These are phyloP conservation scores for Fulmarus glacialis DNA, from an alignment of 2,113 vertebrate genomes.

Conservation along the genomic window DNA sequence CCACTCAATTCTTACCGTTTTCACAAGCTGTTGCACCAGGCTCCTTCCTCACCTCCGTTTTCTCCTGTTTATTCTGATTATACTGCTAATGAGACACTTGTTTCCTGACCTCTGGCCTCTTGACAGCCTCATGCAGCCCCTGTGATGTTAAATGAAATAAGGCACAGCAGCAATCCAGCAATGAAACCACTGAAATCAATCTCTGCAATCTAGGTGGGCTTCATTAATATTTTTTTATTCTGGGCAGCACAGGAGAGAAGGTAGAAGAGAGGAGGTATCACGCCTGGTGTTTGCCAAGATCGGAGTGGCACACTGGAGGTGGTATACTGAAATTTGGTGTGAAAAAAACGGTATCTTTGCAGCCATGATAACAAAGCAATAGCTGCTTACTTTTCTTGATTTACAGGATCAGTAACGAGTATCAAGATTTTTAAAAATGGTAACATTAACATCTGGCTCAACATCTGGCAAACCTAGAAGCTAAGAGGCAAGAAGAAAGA, in stretches of 20 bases:
- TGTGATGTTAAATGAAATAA: background rate
- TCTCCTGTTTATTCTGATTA: background rate
- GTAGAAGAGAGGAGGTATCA: background rate
- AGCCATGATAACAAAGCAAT: background rate
- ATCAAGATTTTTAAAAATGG: background rate
- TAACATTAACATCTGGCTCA: background rate
- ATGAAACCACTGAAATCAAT: background rate
- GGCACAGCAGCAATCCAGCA: slow-evolving; percentile 13
- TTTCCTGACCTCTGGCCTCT: slow-evolving; percentile 20
- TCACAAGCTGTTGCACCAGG: background rate
- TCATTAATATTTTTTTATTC: background rate
- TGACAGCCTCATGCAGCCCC: background rate
- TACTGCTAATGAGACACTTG: slow-evolving; percentile 35
- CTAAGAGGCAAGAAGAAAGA: background rate
- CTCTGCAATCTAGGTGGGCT: background rate
- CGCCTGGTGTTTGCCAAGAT: background rate
- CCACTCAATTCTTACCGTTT: background rate
- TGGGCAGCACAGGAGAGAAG: background rate
- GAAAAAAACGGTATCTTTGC: background rate
- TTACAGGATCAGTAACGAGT: background rate
- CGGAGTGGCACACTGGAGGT: background rate
- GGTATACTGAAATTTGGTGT: background rate
- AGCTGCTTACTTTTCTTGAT: background rate
- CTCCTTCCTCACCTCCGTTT: background rate
- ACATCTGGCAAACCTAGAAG: background rate